Percentiles rank a stretch among this genome's conserved stretches.
Evolutionary conservation across 1,140 invertebrate species (phyloP).

Genomic region (Zaprionus lachaisei): DNA sequence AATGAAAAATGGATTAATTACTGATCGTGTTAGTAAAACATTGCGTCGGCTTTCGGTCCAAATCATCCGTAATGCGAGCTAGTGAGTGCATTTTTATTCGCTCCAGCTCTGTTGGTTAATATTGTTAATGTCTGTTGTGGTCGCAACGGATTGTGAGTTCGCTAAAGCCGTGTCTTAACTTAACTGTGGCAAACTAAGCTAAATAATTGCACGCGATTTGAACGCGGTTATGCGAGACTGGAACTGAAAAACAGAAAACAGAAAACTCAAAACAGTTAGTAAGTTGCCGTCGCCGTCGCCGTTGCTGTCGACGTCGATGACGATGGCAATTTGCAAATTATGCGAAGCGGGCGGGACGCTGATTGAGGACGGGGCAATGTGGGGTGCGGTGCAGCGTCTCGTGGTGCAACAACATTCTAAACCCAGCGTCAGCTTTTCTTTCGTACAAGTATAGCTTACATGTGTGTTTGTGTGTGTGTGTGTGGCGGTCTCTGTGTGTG

Average conservation of each 20-base stretch:
- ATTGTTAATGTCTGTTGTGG: constrained; percentile 26
- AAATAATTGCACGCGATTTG: constrained; percentile 82
- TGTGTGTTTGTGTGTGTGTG: constrained; percentile 7
- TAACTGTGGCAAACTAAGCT: constrained; percentile 62
- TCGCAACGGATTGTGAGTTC: constrained; percentile 54
- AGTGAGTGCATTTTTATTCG: constrained; percentile 64
- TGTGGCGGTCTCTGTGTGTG: constrained; percentile 10
- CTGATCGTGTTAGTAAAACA: constrained; percentile 19
- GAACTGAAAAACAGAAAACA: constrained; percentile 31
- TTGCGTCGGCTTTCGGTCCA: constrained; percentile 58
- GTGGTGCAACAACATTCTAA: constrained; percentile 78
- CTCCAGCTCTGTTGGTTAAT: constrained; percentile 57
- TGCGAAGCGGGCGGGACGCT: constrained; percentile 50
- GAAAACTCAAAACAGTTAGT: constrained; percentile 39
- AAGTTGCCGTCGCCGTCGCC: constrained; percentile 38
- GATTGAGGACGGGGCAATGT: constrained; percentile 28
- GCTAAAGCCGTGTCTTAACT: constrained; percentile 38
- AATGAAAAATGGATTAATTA: constrained; percentile 72
- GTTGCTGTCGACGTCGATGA: constrained; percentile 32
- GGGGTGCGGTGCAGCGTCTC: constrained; percentile 37
- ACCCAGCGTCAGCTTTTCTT: constrained; percentile 64
- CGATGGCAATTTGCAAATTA: constrained; percentile 75
- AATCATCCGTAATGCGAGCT: constrained; percentile 68
- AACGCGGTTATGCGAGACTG: constrained; percentile 50
- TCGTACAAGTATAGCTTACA: constrained; percentile 21